Conservation (phyloP, 2,113 vertebrate species). For the rat (Rattus norvegicus) region GRCr8 NC_086031.1:82875501-82876000, state of each 20-base stretch:
- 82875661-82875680: constrained; percentile 85
- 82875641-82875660: constrained; percentile 65
- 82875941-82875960: not conserved
- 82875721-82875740: constrained; percentile 99
- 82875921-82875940: not conserved
- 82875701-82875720: constrained; percentile 91
- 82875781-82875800: constrained; percentile 99
- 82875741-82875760: constrained; percentile 98
- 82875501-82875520: not conserved
- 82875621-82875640: not conserved
- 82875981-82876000: constrained; percentile 28
- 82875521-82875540: not conserved
- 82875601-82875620: not conserved
- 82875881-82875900: constrained; percentile 63
- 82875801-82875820: constrained; percentile 97
- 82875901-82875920: constrained; percentile 43
- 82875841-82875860: constrained; percentile 90
- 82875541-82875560: not conserved
- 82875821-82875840: constrained; percentile 95
- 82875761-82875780: constrained; percentile 96
- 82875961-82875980: constrained; percentile 65
- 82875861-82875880: constrained; percentile 83
- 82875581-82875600: not conserved
- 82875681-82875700: constrained; percentile 93
- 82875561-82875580: not conserved